A percentile compares a stretch with the other conserved stretches of the same genome.
These are phyloP conservation scores for Parazoanthus darwini DNA, from an alignment of 92 coral and sea anemone genomes.

Conservation along the genomic window DNA sequence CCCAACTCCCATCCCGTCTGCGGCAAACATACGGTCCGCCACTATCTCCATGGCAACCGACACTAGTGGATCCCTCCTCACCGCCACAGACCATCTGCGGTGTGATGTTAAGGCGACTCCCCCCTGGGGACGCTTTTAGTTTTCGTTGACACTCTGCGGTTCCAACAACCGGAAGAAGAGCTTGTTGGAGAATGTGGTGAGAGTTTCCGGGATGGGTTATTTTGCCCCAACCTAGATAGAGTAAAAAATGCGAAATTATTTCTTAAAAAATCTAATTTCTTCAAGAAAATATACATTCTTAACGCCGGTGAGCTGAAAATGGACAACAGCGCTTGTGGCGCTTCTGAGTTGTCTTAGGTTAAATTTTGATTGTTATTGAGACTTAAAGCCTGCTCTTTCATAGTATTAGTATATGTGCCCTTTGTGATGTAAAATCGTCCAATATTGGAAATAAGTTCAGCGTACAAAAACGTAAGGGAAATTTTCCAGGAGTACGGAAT, in stretches of 20 bases:
- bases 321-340: no score
- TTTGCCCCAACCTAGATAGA: conserved; percentile 29
- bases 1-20: conserved; percentile 50
- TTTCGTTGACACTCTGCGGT: conserved; percentile 19
- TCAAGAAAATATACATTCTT: neutral
- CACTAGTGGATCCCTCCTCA: conserved; percentile 27
- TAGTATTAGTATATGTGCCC: no score
- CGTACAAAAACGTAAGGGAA: no score
- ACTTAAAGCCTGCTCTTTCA: no score
- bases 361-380: no score
- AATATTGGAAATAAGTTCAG: no score
- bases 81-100: conserved; percentile 59
- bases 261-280: neutral
- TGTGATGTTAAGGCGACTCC: conserved; percentile 36
- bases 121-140: conserved; percentile 34
- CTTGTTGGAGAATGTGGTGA: conserved; percentile 37
- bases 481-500: no score
- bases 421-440: no score
- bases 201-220: conserved; percentile 28
- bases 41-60: conserved; percentile 62
- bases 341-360: no score
- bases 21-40: conserved; percentile 62
- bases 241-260: neutral
- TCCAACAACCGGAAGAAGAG: conserved; percentile 19
- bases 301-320: no score